phyloP scores from a whole-genome alignment of 1,140 invertebrate genomes.

The Cydia strobilella region DNA sequence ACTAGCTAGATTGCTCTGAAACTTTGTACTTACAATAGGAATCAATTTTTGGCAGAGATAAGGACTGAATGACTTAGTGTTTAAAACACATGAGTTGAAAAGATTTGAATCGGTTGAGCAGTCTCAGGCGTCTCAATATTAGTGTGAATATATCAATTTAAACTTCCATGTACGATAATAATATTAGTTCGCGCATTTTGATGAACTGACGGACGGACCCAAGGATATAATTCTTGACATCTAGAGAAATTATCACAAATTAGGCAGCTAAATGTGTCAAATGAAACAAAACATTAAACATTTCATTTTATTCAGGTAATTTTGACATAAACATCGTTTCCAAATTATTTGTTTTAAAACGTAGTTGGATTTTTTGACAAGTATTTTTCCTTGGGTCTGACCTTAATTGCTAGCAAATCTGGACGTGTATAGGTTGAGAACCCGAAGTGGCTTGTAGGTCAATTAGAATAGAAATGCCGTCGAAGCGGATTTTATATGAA shows the following conservation, averaged over 20 bases:
- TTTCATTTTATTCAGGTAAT: no score
- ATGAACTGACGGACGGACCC: not conserved
- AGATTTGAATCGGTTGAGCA: not conserved
- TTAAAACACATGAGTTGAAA: not conserved
- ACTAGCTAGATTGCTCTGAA: no score
- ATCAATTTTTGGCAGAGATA: not conserved
- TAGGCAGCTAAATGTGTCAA: no score
- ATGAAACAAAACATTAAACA: no score
- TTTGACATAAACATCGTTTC: not conserved
- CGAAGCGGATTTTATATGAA: constrained; percentile 1
- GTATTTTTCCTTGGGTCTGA: constrained; percentile 8
- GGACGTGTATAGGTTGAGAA: constrained; percentile 37
- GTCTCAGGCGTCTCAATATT: constrained; percentile 1
- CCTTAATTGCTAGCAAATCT: not conserved
- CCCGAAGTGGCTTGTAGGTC: constrained; percentile 72
- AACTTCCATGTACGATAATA: constrained; percentile 69
- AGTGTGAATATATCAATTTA: constrained; percentile 29
- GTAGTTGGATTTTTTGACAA: not conserved
- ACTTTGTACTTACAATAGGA: no score
- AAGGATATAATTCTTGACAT: not conserved
- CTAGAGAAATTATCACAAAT: no score
- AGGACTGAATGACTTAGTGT: not conserved
- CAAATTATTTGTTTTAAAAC: not conserved
- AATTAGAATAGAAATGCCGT: constrained; percentile 57
- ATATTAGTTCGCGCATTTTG: constrained; percentile 38